Evolutionary conservation across 2,797 vertebrate species (phyloP), one percentile per base, ranked within the genome.

Genomic region (Pseudochaenichthys georgianus): DNA sequence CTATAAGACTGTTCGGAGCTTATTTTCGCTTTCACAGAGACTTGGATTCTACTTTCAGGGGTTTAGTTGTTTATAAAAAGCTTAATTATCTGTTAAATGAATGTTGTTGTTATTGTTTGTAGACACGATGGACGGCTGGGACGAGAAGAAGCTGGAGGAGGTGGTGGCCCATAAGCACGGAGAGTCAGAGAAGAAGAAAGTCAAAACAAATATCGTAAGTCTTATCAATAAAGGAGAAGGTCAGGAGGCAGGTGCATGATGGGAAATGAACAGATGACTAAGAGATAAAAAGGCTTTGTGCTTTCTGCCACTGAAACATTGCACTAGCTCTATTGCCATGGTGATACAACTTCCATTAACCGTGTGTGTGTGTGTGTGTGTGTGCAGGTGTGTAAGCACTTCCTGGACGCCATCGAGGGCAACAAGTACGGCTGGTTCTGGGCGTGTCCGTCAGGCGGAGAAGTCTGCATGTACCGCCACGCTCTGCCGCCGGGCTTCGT

Each of bases 71-170:
- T n/a, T 48, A 31, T 31, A 28, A 16, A 21, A 43, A 0, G 1
- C 5, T 48, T 23, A 3, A 21, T 12, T 5, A 16, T 21, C 2
- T 12, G 13, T 48, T 53, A 4, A 13, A 46, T 48, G 0, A 21
- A 38, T 38, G 34, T 38, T 38, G 34, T 5, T 34, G 13, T 75
- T 10, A 50, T 69, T 78, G 9, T 19, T 10, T 53, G 43, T 84
- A 99, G 98, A 99, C 93, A 99, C 97, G 9, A 99, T 99, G 98
- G 98, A 99, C n/a, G 99, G 96, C 90, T 99, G 98, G 98, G 98
- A 99, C 69, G 97, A 99, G 92, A 98, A 98, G 95, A 99, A 99
- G 82, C 92, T 99, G 89, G 97, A 99, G 87, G 98, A 99, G 88
- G 98, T 99, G 31, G 94, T 99, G 77, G 97, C 97, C 94, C 97